These are phyloP conservation scores for Ataeniobius toweri DNA, from an alignment of 2,797 vertebrate genomes.

Conservation along the genomic window DNA sequence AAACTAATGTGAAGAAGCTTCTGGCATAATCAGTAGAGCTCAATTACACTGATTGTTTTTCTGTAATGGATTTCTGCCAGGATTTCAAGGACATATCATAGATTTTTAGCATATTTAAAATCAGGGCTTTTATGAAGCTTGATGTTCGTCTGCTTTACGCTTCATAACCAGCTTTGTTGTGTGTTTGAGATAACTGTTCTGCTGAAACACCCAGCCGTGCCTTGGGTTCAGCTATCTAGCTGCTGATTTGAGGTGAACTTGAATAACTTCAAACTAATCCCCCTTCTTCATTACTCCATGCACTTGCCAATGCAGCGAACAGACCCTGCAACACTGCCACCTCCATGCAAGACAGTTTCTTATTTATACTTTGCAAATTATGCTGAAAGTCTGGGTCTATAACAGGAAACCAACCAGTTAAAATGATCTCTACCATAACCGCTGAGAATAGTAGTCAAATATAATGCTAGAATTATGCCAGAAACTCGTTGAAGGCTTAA, in stretches of 20 bases:
- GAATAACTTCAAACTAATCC: not conserved
- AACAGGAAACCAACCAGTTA: not conserved
- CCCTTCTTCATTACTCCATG: too few relatives aligned
- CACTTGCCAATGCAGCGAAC: not conserved
- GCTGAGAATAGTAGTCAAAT: not conserved
- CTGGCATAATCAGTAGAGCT: not conserved
- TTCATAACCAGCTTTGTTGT: not conserved
- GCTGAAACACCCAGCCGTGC: not conserved
- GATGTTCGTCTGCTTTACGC: not conserved
- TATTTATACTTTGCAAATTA: not conserved
- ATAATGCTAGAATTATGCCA: not conserved
- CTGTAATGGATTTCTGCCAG: not conserved
- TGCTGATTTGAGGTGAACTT: not conserved
- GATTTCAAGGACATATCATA: not conserved
- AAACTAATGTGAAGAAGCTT: not conserved
- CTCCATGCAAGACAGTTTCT: not conserved
- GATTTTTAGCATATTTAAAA: constrained; percentile 1
- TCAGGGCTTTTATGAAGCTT: not conserved
- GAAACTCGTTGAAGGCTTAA: not conserved
- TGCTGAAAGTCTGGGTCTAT: not conserved
- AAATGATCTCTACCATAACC: not conserved
- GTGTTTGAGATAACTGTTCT: not conserved
- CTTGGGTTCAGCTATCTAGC: too few relatives aligned
- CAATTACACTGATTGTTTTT: not conserved
- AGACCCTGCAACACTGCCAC: not conserved